Evolutionary conservation across 2,797 vertebrate genomes (phyloP).

Genomic region (Sebastes hubbsi): DNA sequence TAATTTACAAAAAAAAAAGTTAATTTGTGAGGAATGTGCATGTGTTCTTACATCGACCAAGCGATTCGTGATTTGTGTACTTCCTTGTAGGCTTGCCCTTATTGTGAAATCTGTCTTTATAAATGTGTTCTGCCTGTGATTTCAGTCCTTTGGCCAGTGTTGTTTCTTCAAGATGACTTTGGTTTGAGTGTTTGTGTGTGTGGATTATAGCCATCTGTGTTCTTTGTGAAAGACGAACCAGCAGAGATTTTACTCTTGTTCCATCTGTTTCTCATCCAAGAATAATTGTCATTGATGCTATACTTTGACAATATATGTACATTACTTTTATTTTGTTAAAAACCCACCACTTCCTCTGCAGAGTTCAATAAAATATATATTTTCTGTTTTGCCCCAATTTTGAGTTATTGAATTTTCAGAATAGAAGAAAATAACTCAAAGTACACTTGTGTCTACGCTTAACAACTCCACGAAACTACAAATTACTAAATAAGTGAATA

Average conservation of each 20-base stretch:
- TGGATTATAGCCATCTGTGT: constrained; percentile 23
- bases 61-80: background rate
- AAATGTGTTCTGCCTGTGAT: background rate
- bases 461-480: background rate
- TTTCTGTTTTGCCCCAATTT: constrained; percentile 20
- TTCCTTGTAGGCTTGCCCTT: background rate
- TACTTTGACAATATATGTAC: constrained; percentile 22
- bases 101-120: background rate
- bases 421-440: background rate
- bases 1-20: background rate
- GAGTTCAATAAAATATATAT: constrained; percentile 54
- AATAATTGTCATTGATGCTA: constrained; percentile 9
- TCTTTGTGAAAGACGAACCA: background rate
- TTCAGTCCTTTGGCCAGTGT: constrained; percentile 24
- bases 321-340: constrained; percentile 32
- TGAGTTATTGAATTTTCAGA: constrained; percentile 19
- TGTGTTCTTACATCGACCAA: background rate
- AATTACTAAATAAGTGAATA: background rate
- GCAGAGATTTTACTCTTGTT: constrained; percentile 18
- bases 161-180: constrained; percentile 15
- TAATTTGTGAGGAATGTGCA: constrained; percentile 4
- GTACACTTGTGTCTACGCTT: background rate
- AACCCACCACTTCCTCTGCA: constrained; percentile 12
- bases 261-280: background rate
- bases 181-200: background rate